Conservation (phyloP, 1,140 invertebrate genomes). For the Drosophila prosaltans region DNA sequence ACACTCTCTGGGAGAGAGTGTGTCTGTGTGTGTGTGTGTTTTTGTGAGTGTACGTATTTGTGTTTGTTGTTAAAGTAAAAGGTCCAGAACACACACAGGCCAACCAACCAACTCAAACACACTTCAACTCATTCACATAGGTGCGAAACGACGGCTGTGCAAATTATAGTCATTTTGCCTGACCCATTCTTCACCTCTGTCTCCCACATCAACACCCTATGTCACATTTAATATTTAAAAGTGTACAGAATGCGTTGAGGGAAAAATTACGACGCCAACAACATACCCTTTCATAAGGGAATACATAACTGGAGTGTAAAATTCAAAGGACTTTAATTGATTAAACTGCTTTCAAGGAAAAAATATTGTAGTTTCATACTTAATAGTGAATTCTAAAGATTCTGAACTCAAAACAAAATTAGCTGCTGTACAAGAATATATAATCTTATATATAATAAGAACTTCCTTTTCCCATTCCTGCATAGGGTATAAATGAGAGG, state of each 20-base stretch:
- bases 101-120: constrained; percentile 1
- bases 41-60: neutral
- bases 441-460: too few species aligned
- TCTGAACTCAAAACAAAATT: too few species aligned
- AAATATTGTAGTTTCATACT: too few species aligned
- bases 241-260: constrained; percentile 16
- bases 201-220: neutral
- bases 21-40: constrained; percentile 5
- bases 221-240: constrained; percentile 45
- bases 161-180: constrained; percentile 59
- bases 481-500: neutral
- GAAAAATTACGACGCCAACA: neutral
- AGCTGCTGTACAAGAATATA: too few species aligned
- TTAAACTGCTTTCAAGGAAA: neutral
- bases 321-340: too few species aligned
- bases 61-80: constrained; percentile 59
- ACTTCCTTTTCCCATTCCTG: too few species aligned
- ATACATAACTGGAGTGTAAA: too few species aligned
- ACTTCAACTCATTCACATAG: constrained; percentile 34
- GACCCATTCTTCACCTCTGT: constrained; percentile 23
- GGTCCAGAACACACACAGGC: constrained; percentile 29
- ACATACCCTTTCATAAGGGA: neutral
- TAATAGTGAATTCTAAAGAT: too few species aligned
- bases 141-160: constrained; percentile 55
- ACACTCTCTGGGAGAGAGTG: constrained; percentile 38